Conservation (phyloP, 2,113 vertebrate species). For the Barnardius zonarius region DNA sequence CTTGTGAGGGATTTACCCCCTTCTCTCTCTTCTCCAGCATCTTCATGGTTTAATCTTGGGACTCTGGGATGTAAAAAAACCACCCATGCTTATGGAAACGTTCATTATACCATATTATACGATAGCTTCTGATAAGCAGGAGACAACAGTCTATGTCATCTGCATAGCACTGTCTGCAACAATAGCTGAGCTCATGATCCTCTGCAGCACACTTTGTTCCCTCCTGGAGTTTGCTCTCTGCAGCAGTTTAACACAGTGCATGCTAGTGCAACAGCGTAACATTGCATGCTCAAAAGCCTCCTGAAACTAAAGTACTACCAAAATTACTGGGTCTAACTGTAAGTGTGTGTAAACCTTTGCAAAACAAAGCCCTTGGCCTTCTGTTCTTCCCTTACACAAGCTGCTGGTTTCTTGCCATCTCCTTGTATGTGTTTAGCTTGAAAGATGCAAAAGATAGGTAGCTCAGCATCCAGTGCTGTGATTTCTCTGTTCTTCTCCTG, state of each 20-base stretch:
- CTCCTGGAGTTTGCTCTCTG: neutral
- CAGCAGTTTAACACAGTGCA: neutral
- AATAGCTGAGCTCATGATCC: neutral
- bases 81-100: neutral
- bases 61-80: neutral
- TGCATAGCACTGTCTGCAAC: neutral
- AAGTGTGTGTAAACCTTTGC: neutral
- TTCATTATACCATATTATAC: neutral
- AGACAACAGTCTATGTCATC: neutral
- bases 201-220: neutral
- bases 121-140: neutral
- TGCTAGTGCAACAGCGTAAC: neutral
- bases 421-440: neutral
- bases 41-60: neutral
- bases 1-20: neutral
- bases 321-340: neutral
- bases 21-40: neutral
- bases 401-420: neutral
- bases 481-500: neutral
- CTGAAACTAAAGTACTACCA: neutral
- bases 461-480: neutral
- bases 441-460: neutral
- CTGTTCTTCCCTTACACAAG: neutral
- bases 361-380: neutral
- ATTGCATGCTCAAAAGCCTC: neutral